Base-by-base conservation (phyloP, 1,140 invertebrate species). In the Sitobion miscanthi region DNA sequence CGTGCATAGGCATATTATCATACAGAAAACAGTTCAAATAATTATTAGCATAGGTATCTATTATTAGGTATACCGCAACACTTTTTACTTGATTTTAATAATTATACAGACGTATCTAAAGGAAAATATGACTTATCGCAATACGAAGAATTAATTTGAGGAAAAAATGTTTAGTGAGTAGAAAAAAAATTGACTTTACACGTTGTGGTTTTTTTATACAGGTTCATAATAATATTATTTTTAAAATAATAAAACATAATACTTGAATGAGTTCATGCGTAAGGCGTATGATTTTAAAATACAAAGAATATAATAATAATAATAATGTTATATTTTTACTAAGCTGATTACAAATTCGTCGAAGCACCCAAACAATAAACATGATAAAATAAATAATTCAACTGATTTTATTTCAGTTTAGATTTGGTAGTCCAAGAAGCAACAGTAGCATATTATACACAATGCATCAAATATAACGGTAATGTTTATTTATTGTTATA, bases 341-440 rank as follows among this genome's bases (percentile, higher is more conserved):
- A 89, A 89, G n/a, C 49, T 89, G 87, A 89, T 89, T 89, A 89
- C 8, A 54, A 89, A 89, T 89, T 89, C 87, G 35, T n/a, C n/a
- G 30, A 38, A 89, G 45, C n/a, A 38, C 49, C 49, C n/a, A 38
- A 89, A 89, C 47, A 54, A 89, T 54, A 89, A 89, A 89, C 47
- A 54, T n/a, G 49, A 89, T 23, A 38, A 54, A 54, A 89, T 89
- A 89, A 49, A 87, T 87, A 49, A 87, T 87, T 49, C 21, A 30
- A 47, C 11, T 47, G 25, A 52, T 49, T 49, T 49, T 49, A 49
- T n/a, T 87, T 87, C 47, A 49, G 35, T 87, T 87, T 17, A 49
- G 30, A 87, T 85, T 85, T 85, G 9, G 42, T 2, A 87, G 14
- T 77, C 62, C n/a, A 35, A 77, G 4, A 49, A 52, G 85, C 85